Evolutionary conservation across 2,888 invertebrate species (phyloP).

Genomic region (Rhyacophila evoluta): DNA sequence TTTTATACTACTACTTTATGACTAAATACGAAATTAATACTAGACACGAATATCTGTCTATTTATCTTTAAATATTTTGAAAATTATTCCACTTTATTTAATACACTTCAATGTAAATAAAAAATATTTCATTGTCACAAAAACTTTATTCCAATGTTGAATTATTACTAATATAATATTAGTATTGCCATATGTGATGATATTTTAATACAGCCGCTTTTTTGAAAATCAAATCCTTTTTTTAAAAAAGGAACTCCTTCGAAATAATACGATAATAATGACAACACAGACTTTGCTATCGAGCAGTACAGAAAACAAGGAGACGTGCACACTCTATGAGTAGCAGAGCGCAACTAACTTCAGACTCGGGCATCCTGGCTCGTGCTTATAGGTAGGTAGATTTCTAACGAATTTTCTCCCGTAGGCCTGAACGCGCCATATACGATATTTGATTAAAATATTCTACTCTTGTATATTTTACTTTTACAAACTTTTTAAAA

Average conservation of each 20-base stretch:
- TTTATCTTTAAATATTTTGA: too few relatives aligned
- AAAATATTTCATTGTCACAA: neutral
- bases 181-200: too few relatives aligned
- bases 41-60: neutral
- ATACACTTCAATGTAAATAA: neutral
- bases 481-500: too few relatives aligned
- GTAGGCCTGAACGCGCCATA: neutral
- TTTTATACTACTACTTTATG: neutral
- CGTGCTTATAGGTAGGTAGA: neutral
- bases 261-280: conserved; percentile 1
- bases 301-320: neutral
- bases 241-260: neutral
- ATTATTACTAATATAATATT: too few relatives aligned
- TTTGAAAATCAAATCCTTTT: neutral
- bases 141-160: neutral
- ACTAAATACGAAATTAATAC: neutral
- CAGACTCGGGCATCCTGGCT: neutral
- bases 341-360: conserved; percentile 10
- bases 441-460: too few relatives aligned
- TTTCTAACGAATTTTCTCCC: conserved; percentile 8
- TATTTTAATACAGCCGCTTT: neutral
- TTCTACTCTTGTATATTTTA: too few relatives aligned
- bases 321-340: neutral
- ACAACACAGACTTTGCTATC: neutral
- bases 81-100: too few relatives aligned